A percentile compares a stretch with the other conserved stretches of the same genome.
Evolutionary conservation across 2,797 vertebrate species (phyloP).

Genomic region (Ctenochaetus hawaiiensis): DNA sequence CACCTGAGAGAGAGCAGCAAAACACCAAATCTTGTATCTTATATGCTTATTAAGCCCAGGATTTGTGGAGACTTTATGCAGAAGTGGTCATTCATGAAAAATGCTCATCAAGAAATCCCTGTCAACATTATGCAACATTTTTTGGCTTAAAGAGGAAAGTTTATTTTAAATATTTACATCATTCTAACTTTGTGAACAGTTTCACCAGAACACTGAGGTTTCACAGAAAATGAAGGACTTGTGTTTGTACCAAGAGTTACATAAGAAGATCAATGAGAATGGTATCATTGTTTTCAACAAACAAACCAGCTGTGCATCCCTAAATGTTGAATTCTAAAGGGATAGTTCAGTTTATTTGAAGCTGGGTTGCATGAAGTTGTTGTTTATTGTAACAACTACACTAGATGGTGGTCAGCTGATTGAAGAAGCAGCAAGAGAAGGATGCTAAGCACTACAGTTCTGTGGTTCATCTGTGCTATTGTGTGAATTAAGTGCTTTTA

Average conservation of each 20-base stretch:
- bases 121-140: neutral
- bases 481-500: no score
- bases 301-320: neutral
- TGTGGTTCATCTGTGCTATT: no score
- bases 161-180: neutral
- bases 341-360: no score
- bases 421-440: no score
- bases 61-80: neutral
- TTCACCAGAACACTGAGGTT: neutral
- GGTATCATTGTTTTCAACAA: neutral
- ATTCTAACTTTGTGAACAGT: neutral
- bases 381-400: no score
- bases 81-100: neutral
- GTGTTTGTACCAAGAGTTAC: neutral
- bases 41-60: neutral
- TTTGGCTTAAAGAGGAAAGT: neutral
- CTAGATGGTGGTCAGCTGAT: no score
- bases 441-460: no score
- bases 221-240: neutral
- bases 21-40: neutral
- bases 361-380: no score
- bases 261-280: neutral
- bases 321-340: neutral
- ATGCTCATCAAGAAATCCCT: neutral
- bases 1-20: neutral